Base-by-base conservation (phyloP, 1,140 invertebrate species). In the Platyura marginata region DNA sequence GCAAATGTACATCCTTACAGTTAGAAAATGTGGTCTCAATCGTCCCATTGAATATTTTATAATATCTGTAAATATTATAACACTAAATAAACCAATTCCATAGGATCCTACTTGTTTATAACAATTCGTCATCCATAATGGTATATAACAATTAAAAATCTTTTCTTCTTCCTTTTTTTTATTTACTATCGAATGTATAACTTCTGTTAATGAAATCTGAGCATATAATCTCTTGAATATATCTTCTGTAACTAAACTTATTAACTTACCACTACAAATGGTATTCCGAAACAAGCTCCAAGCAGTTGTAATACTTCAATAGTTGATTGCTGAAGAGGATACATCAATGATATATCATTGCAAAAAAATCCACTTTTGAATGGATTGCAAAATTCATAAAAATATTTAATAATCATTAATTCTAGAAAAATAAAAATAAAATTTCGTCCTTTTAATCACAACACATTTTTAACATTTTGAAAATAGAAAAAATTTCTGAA, bases 311-410 rank as follows among this genome's bases (percentile, higher is more conserved):
- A 59, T 55, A 76, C 86, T 36, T 81, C 76, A 42, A 93, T 78
- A 0, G 87, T 92, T 3, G 83, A 87, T 1, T 70, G 64, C 44
- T 76, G 69, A 54, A 73, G 84, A 3, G 90, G 91, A 64, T 94
- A 86, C 50, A 72, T 75, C 20, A 98, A 72, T 35, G 85, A 87
- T 54, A 94, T 83, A 67, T 98, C 93, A 57, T 91, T 79, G 66
- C 93, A 97, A 64, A 87, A 95, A 66, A 96, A 95, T 16, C 93
- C 93, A 45, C 92, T 69, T 48, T 88, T 68, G 60, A 79, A 92
- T 1, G 92, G 84, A 38, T 70, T 59, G 9, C 78, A n/a, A n/a
- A n/a, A n/a, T n/a, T n/a, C n/a, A n/a, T n/a, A n/a, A n/a, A n/a
- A n/a, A n/a, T n/a, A n/a, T n/a, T n/a, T n/a, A n/a, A n/a, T n/a